Evolutionary conservation across 2,113 vertebrate genomes (phyloP).

Genomic region (Phyllostomus discolor): DNA sequence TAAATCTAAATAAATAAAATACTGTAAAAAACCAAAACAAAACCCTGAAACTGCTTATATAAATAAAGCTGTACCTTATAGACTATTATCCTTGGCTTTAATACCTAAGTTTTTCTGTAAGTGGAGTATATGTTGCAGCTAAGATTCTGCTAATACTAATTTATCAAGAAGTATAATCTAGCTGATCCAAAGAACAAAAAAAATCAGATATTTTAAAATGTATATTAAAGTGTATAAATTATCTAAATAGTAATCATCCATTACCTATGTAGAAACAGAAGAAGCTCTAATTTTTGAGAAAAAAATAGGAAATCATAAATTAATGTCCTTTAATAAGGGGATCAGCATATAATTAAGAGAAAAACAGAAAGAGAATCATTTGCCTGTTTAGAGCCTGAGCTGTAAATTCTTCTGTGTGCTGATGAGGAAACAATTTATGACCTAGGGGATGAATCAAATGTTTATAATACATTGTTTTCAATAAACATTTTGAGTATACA

Average conservation of each 20-base stretch:
- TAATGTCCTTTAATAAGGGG: background rate
- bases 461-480: background rate
- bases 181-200: background rate
- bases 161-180: background rate
- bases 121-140: background rate
- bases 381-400: background rate
- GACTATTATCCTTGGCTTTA: background rate
- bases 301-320: background rate
- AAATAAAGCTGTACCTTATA: background rate
- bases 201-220: background rate
- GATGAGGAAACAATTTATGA: background rate
- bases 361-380: background rate
- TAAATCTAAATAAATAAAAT: too few relatives aligned
- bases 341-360: background rate
- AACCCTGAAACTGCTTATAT: background rate
- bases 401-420: background rate
- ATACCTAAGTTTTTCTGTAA: background rate
- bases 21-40: too few relatives aligned
- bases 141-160: background rate
- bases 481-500: background rate
- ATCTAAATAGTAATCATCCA: background rate
- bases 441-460: background rate
- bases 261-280: background rate
- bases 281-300: background rate
- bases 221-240: background rate